Conservation (phyloP, 2,113 vertebrate species). For the Chaenogobius annularis region DNA sequence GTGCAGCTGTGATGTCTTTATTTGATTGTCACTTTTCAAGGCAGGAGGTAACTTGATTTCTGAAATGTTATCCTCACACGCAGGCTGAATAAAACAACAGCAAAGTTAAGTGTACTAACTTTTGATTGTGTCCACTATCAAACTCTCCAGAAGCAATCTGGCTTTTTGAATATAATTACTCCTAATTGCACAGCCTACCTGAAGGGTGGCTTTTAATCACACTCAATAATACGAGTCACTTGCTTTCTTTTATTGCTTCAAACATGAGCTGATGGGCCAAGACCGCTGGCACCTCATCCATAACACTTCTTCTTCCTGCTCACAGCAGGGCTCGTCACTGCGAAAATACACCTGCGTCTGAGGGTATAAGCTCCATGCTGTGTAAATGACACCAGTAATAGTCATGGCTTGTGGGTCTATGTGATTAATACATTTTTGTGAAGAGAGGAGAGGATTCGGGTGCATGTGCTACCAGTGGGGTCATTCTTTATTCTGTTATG, state of each 20-base stretch:
- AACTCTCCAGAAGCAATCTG: constrained; percentile 37
- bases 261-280: constrained; percentile 37
- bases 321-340: constrained; percentile 4
- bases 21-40: constrained; percentile 25
- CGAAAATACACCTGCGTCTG: constrained; percentile 13
- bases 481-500: neutral
- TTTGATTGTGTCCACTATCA: constrained; percentile 26
- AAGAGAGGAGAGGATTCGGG: constrained; percentile 27
- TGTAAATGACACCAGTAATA: constrained; percentile 57
- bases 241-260: constrained; percentile 30
- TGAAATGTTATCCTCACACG: neutral
- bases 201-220: constrained; percentile 61
- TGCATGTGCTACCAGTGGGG: constrained; percentile 45
- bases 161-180: constrained; percentile 55
- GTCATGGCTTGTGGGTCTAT: constrained; percentile 46
- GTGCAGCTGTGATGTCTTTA: constrained; percentile 20
- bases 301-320: constrained; percentile 45
- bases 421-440: constrained; percentile 63
- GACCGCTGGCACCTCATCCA: constrained; percentile 49
- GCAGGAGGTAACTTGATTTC: constrained; percentile 18
- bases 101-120: constrained; percentile 11
- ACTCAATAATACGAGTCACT: constrained; percentile 48
- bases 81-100: neutral
- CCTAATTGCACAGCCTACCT: constrained; percentile 59
- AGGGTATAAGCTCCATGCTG: constrained; percentile 23